Percentiles rank a stretch among this genome's conserved stretches.
Evolutionary conservation across 2,797 vertebrate genomes (phyloP).

Genomic region (Sylvilagus floridanus): DNA sequence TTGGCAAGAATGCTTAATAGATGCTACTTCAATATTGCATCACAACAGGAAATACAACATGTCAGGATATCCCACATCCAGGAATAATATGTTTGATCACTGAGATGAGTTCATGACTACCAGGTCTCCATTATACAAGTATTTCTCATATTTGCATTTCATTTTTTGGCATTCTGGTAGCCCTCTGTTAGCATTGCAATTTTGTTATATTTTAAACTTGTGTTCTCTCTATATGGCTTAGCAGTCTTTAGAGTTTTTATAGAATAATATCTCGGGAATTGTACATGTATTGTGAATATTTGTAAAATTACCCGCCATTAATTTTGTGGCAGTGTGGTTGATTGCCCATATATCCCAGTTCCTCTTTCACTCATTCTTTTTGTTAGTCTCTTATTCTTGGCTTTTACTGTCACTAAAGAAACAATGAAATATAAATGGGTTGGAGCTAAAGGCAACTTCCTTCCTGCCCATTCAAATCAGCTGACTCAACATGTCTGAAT

Average conservation of each 20-base stretch:
- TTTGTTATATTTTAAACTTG: slow-evolving; percentile 18
- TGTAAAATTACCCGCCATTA: slow-evolving; percentile 14
- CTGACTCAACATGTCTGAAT: slow-evolving; percentile 35
- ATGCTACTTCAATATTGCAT: slow-evolving; percentile 31
- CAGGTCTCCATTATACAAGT: neutral
- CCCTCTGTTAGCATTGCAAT: neutral
- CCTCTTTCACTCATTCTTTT: neutral
- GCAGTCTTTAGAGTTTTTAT: neutral
- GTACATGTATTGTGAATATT: neutral
- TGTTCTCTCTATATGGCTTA: neutral
- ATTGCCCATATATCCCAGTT: neutral
- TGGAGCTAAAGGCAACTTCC: slow-evolving; percentile 47
- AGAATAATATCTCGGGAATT: neutral
- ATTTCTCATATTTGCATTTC: slow-evolving; percentile 49
- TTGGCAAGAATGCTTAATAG: slow-evolving; percentile 44
- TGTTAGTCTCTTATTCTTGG: neutral
- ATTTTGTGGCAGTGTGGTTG: neutral
- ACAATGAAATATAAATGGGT: slow-evolving; percentile 1
- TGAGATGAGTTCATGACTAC: neutral
- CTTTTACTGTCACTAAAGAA: slow-evolving; percentile 50
- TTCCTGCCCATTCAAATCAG: slow-evolving; percentile 22
- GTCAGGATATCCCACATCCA: neutral
- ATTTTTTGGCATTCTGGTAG: neutral
- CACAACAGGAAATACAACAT: slow-evolving; percentile 4
- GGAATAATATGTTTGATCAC: slow-evolving; percentile 16